A percentile compares a stretch with the other conserved stretches of the same genome.
These are phyloP conservation scores for Heteronetta atricapilla DNA, from an alignment of 2,113 vertebrate genomes.

Conservation along the genomic window DNA sequence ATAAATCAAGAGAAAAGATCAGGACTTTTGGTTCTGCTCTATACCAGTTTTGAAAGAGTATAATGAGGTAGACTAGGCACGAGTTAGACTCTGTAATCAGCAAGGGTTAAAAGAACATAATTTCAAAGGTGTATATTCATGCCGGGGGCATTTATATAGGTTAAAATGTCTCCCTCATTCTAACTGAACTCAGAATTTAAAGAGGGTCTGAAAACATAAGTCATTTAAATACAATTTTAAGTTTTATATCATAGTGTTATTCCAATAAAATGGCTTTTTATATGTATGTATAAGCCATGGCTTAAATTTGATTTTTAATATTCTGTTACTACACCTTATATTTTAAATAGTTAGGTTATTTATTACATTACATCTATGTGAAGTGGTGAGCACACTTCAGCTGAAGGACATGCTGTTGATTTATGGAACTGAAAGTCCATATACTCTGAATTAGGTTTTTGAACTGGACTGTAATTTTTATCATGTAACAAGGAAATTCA, in stretches of 20 bases:
- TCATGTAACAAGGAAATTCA: slow-evolving; percentile 60
- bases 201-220: not conserved
- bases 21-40: not conserved
- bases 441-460: slow-evolving; percentile 59
- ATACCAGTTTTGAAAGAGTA: not conserved
- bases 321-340: not conserved
- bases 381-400: not conserved
- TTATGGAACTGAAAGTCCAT: slow-evolving; percentile 42
- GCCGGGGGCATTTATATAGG: not conserved
- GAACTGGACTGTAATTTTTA: slow-evolving; percentile 61
- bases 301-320: slow-evolving; percentile 35
- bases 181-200: not conserved
- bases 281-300: not conserved
- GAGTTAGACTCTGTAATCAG: not conserved
- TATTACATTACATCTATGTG: not conserved
- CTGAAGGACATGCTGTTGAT: slow-evolving; percentile 57
- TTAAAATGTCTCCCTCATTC: not conserved
- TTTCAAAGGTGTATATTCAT: not conserved
- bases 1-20: not conserved
- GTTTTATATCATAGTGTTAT: slow-evolving; percentile 7
- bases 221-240: slow-evolving; percentile 23
- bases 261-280: not conserved
- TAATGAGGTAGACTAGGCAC: not conserved
- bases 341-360: slow-evolving; percentile 42
- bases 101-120: not conserved